phyloP scores from a whole-genome alignment of 2,113 vertebrate genomes.

The Setophaga petechia region DNA sequence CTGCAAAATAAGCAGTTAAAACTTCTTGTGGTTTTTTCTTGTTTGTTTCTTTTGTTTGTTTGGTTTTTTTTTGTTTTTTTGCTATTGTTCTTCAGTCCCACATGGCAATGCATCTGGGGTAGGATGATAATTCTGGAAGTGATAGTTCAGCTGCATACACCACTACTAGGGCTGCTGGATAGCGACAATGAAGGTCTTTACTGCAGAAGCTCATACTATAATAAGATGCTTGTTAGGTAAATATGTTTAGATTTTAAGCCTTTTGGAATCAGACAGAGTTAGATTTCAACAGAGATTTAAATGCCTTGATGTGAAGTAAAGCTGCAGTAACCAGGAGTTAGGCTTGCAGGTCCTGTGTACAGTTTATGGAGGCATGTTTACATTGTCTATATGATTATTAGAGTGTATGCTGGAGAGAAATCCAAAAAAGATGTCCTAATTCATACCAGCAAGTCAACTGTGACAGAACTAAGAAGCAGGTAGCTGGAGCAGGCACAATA shows the following conservation, averaged over 20 bases:
- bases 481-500: background rate
- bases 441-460: background rate
- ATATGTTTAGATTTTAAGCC: background rate
- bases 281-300: background rate
- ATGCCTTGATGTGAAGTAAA: background rate
- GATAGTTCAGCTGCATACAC: background rate
- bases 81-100: background rate
- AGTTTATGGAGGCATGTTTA: fast-evolving
- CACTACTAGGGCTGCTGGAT: background rate
- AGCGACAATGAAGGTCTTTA: background rate
- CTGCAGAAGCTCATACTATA: background rate
- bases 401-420: background rate
- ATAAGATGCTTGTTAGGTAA: background rate
- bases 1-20: constrained; percentile 34
- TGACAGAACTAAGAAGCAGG: background rate
- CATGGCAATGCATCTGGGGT: background rate
- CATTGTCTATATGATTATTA: background rate
- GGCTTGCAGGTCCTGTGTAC: background rate
- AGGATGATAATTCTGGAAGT: background rate
- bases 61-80: background rate
- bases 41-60: too few relatives aligned
- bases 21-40: too few relatives aligned
- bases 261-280: background rate
- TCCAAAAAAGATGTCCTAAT: background rate
- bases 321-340: background rate